These are phyloP conservation scores for Macrotrachela quadricornifera DNA, from an alignment of 1,140 invertebrate species.

Conservation along the genomic window DNA sequence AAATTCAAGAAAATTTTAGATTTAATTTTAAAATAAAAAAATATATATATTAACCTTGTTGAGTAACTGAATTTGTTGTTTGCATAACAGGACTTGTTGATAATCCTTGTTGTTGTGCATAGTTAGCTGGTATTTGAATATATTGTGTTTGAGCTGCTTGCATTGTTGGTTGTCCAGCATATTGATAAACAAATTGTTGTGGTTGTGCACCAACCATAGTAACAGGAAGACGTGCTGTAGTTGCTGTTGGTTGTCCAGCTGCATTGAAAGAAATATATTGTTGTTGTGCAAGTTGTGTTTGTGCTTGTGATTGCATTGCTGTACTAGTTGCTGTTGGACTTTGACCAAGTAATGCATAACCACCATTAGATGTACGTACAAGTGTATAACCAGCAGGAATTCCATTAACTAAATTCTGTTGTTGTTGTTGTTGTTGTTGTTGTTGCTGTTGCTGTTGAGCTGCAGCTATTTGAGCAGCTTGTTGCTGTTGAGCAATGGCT, in stretches of 20 bases:
- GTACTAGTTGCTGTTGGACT: neutral
- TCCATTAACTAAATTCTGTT: neutral
- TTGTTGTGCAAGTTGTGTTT: neutral
- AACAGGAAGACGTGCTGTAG: neutral
- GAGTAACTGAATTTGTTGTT: neutral
- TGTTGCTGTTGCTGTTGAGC: constrained; percentile 1
- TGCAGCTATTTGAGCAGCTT: neutral
- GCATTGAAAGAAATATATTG: neutral
- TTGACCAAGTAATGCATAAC: too few species aligned
- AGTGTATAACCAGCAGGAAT: too few species aligned
- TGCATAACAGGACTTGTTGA: neutral
- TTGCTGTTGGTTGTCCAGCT: neutral
- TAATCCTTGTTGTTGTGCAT: neutral
- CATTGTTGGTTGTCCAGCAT: neutral
- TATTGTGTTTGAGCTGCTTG: neutral
- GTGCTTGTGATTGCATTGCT: neutral
- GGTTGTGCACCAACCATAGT: too few species aligned
- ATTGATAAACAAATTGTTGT: neutral
- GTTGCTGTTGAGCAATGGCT: neutral
- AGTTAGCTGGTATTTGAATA: neutral
- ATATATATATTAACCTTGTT: neutral
- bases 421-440: neutral
- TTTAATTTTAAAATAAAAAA: too few species aligned
- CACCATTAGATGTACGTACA: too few species aligned
- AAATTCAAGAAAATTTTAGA: too few species aligned